phyloP scores from a whole-genome alignment of 2,888 invertebrate species.

The Physocephala rufipes region DNA sequence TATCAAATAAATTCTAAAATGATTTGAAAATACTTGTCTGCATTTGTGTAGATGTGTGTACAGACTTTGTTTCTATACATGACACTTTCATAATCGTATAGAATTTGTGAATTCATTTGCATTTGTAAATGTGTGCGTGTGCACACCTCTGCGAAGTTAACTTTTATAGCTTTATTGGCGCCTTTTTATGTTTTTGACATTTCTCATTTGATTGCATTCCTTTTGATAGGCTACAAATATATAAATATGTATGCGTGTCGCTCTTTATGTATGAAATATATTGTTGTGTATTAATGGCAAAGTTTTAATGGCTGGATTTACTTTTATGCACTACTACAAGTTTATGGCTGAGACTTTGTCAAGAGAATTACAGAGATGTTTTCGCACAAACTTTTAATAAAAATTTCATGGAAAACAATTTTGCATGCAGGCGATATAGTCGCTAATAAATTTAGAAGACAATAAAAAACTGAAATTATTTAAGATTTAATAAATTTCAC shows the following conservation, averaged over 20 bases:
- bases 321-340: no score
- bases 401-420: constrained; percentile 3
- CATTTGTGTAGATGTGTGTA: no score
- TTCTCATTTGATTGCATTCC: constrained; percentile 21
- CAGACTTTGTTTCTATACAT: no score
- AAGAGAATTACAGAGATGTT: neutral
- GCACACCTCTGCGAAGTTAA: constrained; percentile 1
- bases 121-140: no score
- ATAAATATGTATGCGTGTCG: neutral
- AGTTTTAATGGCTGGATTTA: neutral
- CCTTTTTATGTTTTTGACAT: constrained; percentile 18
- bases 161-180: constrained; percentile 23
- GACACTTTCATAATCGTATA: no score
- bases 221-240: neutral
- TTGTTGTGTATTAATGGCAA: neutral
- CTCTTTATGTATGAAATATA: neutral
- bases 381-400: constrained; percentile 23
- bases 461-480: no score
- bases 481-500: no score
- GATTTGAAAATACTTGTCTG: no score
- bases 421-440: neutral
- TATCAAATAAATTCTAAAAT: no score
- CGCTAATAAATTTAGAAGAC: no score
- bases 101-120: no score
- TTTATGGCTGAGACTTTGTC: neutral